phyloP scores from a whole-genome alignment of 2,888 invertebrate species.

The Hyposoter didymator region DNA sequence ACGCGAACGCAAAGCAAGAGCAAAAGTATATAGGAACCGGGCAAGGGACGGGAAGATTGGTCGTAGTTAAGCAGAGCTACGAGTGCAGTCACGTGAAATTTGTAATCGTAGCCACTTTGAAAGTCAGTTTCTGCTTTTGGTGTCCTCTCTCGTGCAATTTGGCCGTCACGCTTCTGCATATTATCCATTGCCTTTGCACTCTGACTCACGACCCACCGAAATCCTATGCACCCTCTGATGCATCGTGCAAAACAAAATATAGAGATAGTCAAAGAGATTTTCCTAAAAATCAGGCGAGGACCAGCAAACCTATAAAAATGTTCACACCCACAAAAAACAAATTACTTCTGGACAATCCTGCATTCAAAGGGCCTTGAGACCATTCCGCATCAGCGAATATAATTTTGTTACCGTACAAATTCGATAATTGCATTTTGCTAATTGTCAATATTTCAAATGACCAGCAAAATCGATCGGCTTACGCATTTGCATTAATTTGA shows the following conservation, averaged over 20 bases:
- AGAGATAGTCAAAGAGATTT: constrained; percentile 2
- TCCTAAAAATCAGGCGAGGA: not conserved
- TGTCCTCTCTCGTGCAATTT: constrained; percentile 66
- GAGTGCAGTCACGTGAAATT: constrained; percentile 64
- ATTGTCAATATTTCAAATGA: not conserved
- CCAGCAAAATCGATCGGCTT: not conserved
- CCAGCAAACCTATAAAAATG: constrained; percentile 54
- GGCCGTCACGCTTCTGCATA: constrained; percentile 70
- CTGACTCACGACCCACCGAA: constrained; percentile 33
- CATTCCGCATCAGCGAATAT: not conserved
- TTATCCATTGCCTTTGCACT: constrained; percentile 68
- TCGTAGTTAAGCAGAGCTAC: constrained; percentile 34
- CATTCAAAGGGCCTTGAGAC: not conserved
- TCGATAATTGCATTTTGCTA: not conserved
- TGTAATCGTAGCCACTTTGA: constrained; percentile 69
- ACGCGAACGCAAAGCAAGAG: constrained; percentile 31
- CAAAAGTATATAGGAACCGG: constrained; percentile 15
- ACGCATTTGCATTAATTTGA: not conserved
- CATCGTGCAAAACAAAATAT: constrained; percentile 16
- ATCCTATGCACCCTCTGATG: constrained; percentile 53
- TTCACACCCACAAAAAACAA: not conserved
- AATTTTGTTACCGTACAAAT: not conserved
- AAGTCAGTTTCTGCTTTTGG: constrained; percentile 62
- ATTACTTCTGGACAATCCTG: not conserved
- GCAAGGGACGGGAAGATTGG: constrained; percentile 16